These are phyloP conservation scores for Henicopernis longicauda DNA, from an alignment of 2,113 vertebrate genomes.

Conservation along the genomic window DNA sequence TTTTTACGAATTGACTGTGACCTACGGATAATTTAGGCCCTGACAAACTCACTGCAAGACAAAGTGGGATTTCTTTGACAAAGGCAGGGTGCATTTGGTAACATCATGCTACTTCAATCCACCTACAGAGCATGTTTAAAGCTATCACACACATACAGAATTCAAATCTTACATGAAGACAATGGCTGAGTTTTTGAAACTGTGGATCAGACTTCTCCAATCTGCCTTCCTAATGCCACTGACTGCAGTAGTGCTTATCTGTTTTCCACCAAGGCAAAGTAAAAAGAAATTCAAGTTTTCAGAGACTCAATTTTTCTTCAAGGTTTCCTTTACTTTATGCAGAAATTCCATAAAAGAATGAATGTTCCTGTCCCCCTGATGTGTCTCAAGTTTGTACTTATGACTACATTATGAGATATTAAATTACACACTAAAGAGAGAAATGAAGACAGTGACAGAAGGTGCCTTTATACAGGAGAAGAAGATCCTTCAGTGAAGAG, in stretches of 20 bases:
- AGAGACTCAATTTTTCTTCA: neutral
- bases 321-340: neutral
- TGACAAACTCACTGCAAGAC: neutral
- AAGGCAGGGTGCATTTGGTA: neutral
- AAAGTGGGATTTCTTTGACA: neutral
- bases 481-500: neutral
- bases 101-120: neutral
- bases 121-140: neutral
- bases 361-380: neutral
- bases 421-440: neutral
- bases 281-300: neutral
- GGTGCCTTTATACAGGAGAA: neutral
- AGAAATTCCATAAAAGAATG: neutral
- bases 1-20: neutral
- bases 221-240: neutral
- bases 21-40: neutral
- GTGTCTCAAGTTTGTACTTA: neutral
- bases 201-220: neutral
- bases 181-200: neutral
- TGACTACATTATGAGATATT: neutral
- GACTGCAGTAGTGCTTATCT: neutral
- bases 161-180: neutral
- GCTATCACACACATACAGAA: accelerated
- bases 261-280: neutral
- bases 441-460: neutral